These are phyloP conservation scores for Apostichopus parvimensis DNA, from an alignment of 35 echinoderm and acorn worm species.

Conservation along the genomic window DNA sequence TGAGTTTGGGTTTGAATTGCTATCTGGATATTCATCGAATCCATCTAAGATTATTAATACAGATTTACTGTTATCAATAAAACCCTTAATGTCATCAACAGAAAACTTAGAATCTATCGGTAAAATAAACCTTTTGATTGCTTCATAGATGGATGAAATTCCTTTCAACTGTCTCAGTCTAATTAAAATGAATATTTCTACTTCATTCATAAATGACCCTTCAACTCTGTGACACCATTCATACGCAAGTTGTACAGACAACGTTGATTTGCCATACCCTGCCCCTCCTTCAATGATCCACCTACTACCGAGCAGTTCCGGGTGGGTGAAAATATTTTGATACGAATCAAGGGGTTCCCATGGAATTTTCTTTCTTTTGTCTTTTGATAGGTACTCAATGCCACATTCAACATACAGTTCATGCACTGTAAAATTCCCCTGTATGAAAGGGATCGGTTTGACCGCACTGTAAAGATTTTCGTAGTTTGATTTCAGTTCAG, in stretches of 20 bases:
- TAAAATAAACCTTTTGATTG: constrained; percentile 27
- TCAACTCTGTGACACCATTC: background rate
- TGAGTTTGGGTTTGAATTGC: background rate
- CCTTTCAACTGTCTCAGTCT: constrained; percentile 7
- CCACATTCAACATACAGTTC: constrained; percentile 22
- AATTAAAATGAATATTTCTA: constrained; percentile 17
- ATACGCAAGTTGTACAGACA: constrained; percentile 24
- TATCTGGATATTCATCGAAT: constrained; percentile 26
- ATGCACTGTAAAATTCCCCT: too few species aligned
- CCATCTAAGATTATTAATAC: constrained; percentile 24
- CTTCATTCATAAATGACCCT: background rate
- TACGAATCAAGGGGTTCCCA: background rate
- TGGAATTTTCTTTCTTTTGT: background rate
- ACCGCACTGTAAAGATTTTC: constrained; percentile 4
- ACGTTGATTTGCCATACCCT: constrained; percentile 29
- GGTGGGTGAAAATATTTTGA: background rate
- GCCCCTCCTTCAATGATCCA: constrained; percentile 25
- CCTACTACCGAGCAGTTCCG: background rate
- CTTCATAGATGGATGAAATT: background rate
- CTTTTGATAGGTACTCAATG: background rate
- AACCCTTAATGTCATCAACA: background rate
- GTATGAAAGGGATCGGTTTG: too few species aligned
- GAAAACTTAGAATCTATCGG: background rate
- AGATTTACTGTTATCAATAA: background rate
- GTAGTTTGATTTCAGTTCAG: constrained; percentile 11